Evolutionary conservation across 2,113 vertebrate species (phyloP).

Genomic region (Eupsittula cactorum): DNA sequence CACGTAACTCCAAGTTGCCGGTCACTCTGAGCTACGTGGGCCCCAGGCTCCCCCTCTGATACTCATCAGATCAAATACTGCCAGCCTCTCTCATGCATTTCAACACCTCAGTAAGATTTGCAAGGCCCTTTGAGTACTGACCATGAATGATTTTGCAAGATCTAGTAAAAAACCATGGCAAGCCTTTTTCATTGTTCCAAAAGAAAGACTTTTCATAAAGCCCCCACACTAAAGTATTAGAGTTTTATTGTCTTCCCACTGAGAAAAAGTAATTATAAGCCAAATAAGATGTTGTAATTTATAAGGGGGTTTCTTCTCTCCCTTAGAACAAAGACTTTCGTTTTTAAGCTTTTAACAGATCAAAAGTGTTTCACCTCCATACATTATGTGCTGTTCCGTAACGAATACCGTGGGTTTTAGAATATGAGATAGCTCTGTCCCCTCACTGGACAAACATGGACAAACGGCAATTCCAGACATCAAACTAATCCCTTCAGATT

Average conservation of each 20-base stretch:
- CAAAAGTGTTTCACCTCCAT: background rate
- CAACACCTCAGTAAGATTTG: background rate
- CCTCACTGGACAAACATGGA: background rate
- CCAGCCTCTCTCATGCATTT: background rate
- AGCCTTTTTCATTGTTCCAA: background rate
- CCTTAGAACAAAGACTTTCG: background rate
- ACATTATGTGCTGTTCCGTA: background rate
- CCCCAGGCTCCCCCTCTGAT: background rate
- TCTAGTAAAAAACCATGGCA: background rate
- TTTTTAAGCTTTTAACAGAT: conserved; percentile 31
- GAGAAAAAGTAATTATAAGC: background rate
- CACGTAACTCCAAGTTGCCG: background rate
- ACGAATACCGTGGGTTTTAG: background rate
- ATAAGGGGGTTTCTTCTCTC: background rate
- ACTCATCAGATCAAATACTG: background rate
- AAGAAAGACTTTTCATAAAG: background rate
- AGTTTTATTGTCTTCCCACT: background rate
- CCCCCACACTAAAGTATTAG: background rate
- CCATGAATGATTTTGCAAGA: background rate
- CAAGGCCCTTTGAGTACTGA: background rate
- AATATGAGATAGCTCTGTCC: background rate
- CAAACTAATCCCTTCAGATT: background rate
- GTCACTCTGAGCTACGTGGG: background rate
- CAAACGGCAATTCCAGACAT: background rate
- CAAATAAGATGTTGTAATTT: background rate